These are phyloP conservation scores for Chionodraco myersi DNA, from an alignment of 2,113 vertebrate genomes.

Conservation along the genomic window DNA sequence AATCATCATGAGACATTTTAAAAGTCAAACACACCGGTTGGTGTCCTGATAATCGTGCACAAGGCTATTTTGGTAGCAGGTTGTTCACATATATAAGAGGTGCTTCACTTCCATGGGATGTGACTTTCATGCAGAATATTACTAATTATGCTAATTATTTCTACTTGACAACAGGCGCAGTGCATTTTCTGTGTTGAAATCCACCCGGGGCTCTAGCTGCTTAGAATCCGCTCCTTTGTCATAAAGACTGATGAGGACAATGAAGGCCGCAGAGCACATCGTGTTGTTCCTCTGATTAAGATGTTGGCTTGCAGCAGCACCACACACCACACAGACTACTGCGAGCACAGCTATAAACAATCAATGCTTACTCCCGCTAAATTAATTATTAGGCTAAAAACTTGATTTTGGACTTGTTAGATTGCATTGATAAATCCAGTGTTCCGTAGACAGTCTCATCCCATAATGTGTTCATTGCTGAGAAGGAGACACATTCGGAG, in stretches of 20 bases:
- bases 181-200: slow-evolving; percentile 1
- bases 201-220: slow-evolving; percentile 17
- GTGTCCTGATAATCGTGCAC: not conserved
- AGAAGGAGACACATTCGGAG: slow-evolving; percentile 11
- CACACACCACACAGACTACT: slow-evolving; percentile 11
- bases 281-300: slow-evolving; percentile 37
- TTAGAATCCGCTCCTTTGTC: slow-evolving; percentile 37
- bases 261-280: slow-evolving; percentile 7
- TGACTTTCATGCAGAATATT: slow-evolving; percentile 33
- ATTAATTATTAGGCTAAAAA: slow-evolving; percentile 40
- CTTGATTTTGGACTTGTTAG: slow-evolving; percentile 27
- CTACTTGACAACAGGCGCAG: slow-evolving; percentile 13
- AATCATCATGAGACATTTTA: slow-evolving; percentile 11
- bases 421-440: slow-evolving; percentile 39
- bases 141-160: slow-evolving; percentile 44
- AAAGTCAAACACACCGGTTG: not conserved
- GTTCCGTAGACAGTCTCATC: slow-evolving; percentile 31
- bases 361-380: slow-evolving; percentile 33
- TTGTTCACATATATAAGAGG: slow-evolving; percentile 15
- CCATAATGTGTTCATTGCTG: slow-evolving; percentile 22
- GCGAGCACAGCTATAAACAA: slow-evolving; percentile 21
- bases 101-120: slow-evolving; percentile 20
- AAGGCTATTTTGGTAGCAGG: not conserved
- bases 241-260: slow-evolving; percentile 40
- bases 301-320: slow-evolving; percentile 35